A percentile compares a stretch with the other conserved stretches of the same genome.
phyloP scores from a whole-genome alignment of 2,113 vertebrate genomes.

The Lynx canadensis region DNA sequence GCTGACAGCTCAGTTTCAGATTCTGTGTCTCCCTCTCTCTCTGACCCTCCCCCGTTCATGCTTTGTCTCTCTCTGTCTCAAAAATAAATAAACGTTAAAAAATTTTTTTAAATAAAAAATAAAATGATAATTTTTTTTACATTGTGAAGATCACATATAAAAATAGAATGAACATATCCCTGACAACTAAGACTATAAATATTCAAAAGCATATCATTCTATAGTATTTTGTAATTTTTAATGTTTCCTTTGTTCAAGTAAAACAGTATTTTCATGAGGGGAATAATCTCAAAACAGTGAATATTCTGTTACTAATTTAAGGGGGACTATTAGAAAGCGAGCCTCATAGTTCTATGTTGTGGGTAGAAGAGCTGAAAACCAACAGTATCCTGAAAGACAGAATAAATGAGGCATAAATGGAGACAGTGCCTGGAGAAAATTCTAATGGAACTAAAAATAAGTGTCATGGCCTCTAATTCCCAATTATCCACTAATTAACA shows the following conservation, averaged over 20 bases:
- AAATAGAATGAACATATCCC: not conserved
- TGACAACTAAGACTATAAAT: not conserved
- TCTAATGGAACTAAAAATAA: not conserved
- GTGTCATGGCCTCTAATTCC: not conserved
- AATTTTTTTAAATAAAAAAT: no score
- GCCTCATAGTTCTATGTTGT: not conserved
- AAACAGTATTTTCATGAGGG: not conserved
- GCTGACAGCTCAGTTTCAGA: no score
- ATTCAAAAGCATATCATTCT: not conserved
- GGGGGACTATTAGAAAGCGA: not conserved
- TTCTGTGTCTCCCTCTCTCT: no score
- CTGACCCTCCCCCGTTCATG: no score
- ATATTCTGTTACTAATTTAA: not conserved
- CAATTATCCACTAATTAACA: not conserved
- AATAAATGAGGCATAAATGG: not conserved
- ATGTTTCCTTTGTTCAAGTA: not conserved
- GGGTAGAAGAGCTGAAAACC: not conserved
- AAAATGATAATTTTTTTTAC: not conserved
- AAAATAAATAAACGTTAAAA: no score
- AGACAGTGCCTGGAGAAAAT: not conserved
- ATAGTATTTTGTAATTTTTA: constrained; percentile 20
- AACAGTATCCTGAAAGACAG: not conserved
- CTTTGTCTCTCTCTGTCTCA: no score
- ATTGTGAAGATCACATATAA: not conserved
- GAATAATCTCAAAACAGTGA: constrained; percentile 2